Base-by-base conservation (phyloP, 37 sponge, comb jelly and placozoan genomes). In the Beroe forskalii region DNA sequence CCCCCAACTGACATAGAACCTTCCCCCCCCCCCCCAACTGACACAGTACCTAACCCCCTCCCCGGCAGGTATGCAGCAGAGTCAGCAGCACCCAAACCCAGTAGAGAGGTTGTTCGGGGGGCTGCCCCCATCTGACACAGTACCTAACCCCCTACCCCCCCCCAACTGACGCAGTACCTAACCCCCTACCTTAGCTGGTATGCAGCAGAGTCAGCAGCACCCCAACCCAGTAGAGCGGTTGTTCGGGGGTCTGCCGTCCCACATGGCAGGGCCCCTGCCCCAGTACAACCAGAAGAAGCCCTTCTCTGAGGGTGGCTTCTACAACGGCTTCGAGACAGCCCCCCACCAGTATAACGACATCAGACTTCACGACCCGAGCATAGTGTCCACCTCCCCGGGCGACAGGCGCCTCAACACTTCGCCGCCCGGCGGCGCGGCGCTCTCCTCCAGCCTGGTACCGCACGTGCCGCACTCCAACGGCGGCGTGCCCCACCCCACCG, bases 301-400 rank as follows among this genome's bases (percentile, higher is more conserved):
- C 86, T 80, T 80, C 86, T 41, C 86, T 28, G 86, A 38, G 3
- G 37, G 38, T 9, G 86, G 86, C 1, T 69, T 69, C 72, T 69
- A 69, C 39, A 69, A 69, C 72, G 72, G 72, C 19, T 69, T 32
- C 39, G 72, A 69, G 19, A 37, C 37, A 19, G 72, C 38, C 4
- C 72, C 72, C 38, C 31, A 23, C 66, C 72, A 69, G 8, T 69
- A 32, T 37, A 69, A 32, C 72, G 72, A 69, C 39, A 69, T 69
- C 86, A 80, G 86, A 44, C 86, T 80, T 24, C 86, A 80, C 86
- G 86, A 80, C 86, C 86, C 86, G 30, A 80, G 86, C 55, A 80
- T 80, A 44, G 31, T 80, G 25, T 80, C 86, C 31, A 80, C 86
- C 25, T 80, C 86, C 17, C 86, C 86, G 6, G 40, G 35, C 3